Conservation (phyloP, 2,888 invertebrate species). For the Napeogenes sylphis region DNA sequence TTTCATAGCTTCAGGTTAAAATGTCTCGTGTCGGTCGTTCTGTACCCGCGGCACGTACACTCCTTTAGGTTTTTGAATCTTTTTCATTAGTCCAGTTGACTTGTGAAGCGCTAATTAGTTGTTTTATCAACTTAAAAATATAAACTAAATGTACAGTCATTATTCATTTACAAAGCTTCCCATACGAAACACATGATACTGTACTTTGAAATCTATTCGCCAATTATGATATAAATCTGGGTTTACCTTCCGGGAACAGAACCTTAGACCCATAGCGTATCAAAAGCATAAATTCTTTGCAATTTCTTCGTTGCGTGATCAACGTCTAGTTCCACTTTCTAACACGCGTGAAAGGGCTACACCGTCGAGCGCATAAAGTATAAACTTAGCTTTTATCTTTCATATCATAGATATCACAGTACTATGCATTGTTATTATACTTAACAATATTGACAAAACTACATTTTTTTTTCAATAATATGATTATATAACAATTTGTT, state of each 20-base stretch:
- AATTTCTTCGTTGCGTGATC: slow-evolving; percentile 74
- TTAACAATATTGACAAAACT: too few relatives aligned
- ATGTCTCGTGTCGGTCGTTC: slow-evolving; percentile 66
- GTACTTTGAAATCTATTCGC: slow-evolving; percentile 25
- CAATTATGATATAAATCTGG: slow-evolving; percentile 30
- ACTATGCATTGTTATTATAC: too few relatives aligned
- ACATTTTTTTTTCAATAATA: too few relatives aligned
- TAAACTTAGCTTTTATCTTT: slow-evolving; percentile 1
- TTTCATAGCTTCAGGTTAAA: slow-evolving; percentile 60
- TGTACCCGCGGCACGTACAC: slow-evolving; percentile 20
- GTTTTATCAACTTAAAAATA: not conserved
- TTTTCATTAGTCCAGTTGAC: not conserved
- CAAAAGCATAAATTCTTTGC: slow-evolving; percentile 75
- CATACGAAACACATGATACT: too few relatives aligned
- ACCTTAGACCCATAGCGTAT: slow-evolving; percentile 62
- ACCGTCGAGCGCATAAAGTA: slow-evolving; percentile 41
- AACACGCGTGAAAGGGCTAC: slow-evolving; percentile 73
- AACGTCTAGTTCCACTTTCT: slow-evolving; percentile 71
- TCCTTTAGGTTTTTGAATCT: not conserved
- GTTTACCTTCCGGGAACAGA: slow-evolving; percentile 47
- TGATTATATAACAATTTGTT: too few relatives aligned
- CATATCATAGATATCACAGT: too few relatives aligned
- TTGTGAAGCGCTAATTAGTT: not conserved
- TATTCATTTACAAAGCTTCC: too few relatives aligned
- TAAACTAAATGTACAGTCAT: too few relatives aligned